Evolutionary conservation across 2,797 vertebrate genomes (phyloP).

Genomic region (Amniataba percoides): DNA sequence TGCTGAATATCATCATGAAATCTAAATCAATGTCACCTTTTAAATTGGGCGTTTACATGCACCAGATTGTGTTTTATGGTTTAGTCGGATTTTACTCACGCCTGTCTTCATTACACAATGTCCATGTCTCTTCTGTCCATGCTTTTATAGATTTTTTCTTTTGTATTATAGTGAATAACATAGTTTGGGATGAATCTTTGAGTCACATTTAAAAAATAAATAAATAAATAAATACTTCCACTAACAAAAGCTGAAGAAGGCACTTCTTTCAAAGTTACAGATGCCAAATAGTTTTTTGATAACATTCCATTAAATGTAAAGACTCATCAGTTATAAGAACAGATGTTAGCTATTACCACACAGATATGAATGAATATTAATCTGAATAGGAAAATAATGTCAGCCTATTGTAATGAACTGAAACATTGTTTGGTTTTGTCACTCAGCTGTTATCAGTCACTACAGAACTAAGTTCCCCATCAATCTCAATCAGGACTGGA

Average conservation of each 20-base stretch:
- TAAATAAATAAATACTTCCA: no score
- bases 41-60: conserved; percentile 19
- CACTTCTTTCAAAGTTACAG: background rate
- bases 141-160: no score
- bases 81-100: conserved; percentile 31
- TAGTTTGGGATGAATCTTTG: background rate
- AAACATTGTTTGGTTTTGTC: conserved; percentile 28
- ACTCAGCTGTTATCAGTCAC: background rate
- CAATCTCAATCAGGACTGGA: background rate
- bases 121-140: conserved; percentile 16
- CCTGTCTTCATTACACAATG: conserved; percentile 38
- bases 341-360: conserved; percentile 3
- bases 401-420: background rate
- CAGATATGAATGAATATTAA: conserved; percentile 12
- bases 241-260: no score
- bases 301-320: conserved; percentile 23
- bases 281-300: background rate
- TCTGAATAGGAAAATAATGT: conserved; percentile 6
- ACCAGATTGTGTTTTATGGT: conserved; percentile 21
- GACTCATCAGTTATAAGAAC: background rate
- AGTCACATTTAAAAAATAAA: background rate
- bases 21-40: conserved; percentile 46
- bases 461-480: background rate
- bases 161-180: no score
- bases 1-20: conserved; percentile 35